Evolutionary conservation across 2,888 invertebrate species (phyloP).

Genomic region (Platycheirus rosarum): DNA sequence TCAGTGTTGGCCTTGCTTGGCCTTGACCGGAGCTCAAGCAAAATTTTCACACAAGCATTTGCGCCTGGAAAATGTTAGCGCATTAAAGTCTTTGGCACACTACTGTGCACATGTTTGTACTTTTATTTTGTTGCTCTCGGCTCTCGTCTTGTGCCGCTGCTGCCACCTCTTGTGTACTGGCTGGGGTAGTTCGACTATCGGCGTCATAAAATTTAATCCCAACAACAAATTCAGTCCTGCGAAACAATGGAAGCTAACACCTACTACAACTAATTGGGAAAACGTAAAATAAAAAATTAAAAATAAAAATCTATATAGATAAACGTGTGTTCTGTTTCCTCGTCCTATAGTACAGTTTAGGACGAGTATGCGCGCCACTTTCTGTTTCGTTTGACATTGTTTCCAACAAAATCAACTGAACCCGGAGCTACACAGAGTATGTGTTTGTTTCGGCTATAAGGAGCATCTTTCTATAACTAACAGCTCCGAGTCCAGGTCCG

Average conservation of each 20-base stretch:
- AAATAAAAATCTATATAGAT: constrained; percentile 9
- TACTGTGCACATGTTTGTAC: constrained; percentile 30
- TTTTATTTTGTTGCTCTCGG: too few relatives aligned
- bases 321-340: constrained; percentile 49
- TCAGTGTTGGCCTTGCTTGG: constrained; percentile 78
- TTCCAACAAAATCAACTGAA: constrained; percentile 16
- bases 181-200: background rate
- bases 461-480: constrained; percentile 33
- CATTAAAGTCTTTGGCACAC: constrained; percentile 66
- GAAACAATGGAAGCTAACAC: background rate
- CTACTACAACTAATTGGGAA: constrained; percentile 55
- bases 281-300: constrained; percentile 14
- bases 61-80: constrained; percentile 71
- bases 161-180: background rate
- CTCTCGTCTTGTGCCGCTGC: background rate
- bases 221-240: constrained; percentile 3
- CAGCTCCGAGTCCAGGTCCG: too few relatives aligned
- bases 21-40: constrained; percentile 78
- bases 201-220: constrained; percentile 48
- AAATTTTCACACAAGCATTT: constrained; percentile 71
- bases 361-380: constrained; percentile 71
- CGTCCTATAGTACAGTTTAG: constrained; percentile 30
- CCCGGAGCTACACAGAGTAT: constrained; percentile 23
- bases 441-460: constrained; percentile 44
- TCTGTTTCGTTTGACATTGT: constrained; percentile 63